Evolutionary conservation across 2,797 vertebrate species (phyloP).

Genomic region (Mus spretus): DNA sequence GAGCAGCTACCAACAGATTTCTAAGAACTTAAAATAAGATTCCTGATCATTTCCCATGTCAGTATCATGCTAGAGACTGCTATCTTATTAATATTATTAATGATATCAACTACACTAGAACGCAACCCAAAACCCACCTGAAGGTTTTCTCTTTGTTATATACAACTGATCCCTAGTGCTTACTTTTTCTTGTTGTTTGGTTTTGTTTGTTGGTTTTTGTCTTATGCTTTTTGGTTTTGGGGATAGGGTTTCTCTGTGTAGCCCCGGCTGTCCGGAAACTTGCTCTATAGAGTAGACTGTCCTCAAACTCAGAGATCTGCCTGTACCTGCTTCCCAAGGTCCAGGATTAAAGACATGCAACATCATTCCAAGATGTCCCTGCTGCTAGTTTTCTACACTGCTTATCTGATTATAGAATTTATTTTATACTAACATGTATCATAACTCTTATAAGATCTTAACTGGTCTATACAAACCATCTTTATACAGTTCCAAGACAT

Average conservation of each 20-base stretch:
- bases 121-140: not conserved
- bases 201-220: not conserved
- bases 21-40: not conserved
- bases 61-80: not conserved
- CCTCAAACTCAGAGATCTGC: not conserved
- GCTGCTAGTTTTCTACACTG: not conserved
- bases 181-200: not conserved
- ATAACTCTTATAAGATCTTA: conserved; percentile 44
- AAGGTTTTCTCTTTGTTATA: not conserved
- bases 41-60: not conserved
- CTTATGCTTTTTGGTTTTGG: not conserved
- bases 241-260: not conserved
- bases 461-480: not conserved
- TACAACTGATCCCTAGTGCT: not conserved
- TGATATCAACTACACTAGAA: not conserved
- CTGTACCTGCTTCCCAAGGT: not conserved
- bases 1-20: not conserved
- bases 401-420: conserved; percentile 32
- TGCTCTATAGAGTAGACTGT: not conserved
- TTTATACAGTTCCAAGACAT: not conserved
- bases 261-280: not conserved
- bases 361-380: not conserved
- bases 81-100: not conserved
- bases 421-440: conserved; percentile 14
- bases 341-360: not conserved